Percentiles rank a stretch among this genome's conserved stretches.
phyloP scores from a whole-genome alignment of 2,113 vertebrate species.

The Thalassoma bifasciatum region DNA sequence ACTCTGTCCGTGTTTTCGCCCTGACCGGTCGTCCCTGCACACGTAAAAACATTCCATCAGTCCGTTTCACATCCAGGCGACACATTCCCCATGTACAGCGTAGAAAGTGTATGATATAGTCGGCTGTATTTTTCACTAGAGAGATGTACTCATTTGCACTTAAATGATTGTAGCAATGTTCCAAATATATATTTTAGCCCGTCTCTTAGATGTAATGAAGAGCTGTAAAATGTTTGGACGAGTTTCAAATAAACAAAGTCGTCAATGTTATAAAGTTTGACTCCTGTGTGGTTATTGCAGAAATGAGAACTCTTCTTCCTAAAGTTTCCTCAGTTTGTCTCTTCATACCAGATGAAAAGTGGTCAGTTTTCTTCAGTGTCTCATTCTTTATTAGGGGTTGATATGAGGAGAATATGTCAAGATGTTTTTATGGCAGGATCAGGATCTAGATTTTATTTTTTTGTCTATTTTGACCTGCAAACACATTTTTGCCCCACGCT shows the following conservation, averaged over 20 bases:
- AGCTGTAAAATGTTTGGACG: slow-evolving; percentile 38
- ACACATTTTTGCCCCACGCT: too few species aligned
- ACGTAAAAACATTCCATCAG: slow-evolving; percentile 73
- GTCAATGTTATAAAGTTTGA: not conserved
- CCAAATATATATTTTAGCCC: slow-evolving; percentile 62
- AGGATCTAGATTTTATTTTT: too few species aligned
- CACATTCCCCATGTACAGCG: slow-evolving; percentile 65
- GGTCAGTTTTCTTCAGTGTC: too few species aligned
- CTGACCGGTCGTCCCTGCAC: slow-evolving; percentile 22
- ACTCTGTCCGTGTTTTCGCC: slow-evolving; percentile 3
- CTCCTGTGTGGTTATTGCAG: not conserved
- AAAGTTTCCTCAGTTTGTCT: too few species aligned
- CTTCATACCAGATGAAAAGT: too few species aligned
- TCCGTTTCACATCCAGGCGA: slow-evolving; percentile 45
- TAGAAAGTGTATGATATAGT: slow-evolving; percentile 43
- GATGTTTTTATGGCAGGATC: too few species aligned
- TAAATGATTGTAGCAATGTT: slow-evolving; percentile 54
- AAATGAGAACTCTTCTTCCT: not conserved
- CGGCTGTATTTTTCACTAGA: slow-evolving; percentile 54
- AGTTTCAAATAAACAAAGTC: slow-evolving; percentile 68
- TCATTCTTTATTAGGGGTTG: too few species aligned
- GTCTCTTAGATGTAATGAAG: slow-evolving; percentile 38
- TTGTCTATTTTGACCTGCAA: too few species aligned
- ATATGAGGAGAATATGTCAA: too few species aligned
- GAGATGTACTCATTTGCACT: slow-evolving; percentile 66